A percentile compares a stretch with the other conserved stretches of the same genome.
These are phyloP conservation scores for Saiga tatarica DNA, from an alignment of 2,113 vertebrate species.

Conservation along the genomic window DNA sequence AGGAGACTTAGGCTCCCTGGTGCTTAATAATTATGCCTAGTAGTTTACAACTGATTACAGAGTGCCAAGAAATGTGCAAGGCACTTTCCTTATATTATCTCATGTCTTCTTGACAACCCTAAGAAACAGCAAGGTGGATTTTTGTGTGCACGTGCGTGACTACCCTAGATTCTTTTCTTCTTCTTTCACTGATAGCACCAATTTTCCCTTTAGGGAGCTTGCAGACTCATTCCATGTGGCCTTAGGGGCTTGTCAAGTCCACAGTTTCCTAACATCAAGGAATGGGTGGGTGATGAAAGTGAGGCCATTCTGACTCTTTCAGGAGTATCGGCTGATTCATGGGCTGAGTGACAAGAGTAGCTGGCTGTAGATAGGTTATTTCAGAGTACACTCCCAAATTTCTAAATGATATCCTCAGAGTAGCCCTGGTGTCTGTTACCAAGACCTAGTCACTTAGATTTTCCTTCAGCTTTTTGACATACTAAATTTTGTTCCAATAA, in stretches of 20 bases:
- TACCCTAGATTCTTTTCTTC: neutral
- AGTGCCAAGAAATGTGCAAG: neutral
- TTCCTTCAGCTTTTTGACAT: neutral
- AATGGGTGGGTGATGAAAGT: neutral
- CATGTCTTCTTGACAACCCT: neutral
- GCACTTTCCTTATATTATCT: neutral
- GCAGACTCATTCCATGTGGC: neutral
- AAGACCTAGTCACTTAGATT: neutral
- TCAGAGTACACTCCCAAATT: neutral
- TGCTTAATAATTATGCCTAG: neutral
- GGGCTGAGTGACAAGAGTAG: neutral
- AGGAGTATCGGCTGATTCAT: neutral
- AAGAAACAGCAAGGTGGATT: neutral
- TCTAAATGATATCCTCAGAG: neutral
- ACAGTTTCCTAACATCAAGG: neutral
- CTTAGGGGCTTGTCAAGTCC: neutral
- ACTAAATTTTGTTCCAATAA: neutral
- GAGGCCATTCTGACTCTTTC: neutral
- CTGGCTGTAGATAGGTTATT: neutral
- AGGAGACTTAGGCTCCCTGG: neutral
- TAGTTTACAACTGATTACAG: neutral
- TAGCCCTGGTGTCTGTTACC: neutral
- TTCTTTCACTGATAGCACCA: neutral
- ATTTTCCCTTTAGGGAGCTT: neutral
- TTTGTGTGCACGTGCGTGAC: neutral